phyloP scores from a whole-genome alignment of 92 coral and sea anemone genomes.

The Muricea muricata region DNA sequence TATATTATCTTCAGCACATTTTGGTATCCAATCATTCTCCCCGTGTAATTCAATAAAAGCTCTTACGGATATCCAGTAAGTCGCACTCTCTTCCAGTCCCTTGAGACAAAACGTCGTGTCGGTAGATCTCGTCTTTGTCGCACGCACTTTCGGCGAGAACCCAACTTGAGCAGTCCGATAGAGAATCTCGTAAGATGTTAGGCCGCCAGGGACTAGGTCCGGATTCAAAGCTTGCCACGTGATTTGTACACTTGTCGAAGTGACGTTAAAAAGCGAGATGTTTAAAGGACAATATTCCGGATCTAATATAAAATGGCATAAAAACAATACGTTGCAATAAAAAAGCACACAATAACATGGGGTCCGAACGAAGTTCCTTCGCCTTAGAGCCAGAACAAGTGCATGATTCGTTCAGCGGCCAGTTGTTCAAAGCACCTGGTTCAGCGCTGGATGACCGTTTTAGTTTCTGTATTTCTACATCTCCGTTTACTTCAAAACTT shows the following conservation, averaged over 20 bases:
- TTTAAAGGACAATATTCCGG: neutral
- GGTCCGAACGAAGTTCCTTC: too few relatives aligned
- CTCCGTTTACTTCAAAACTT: too few relatives aligned
- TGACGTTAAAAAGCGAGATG: conserved; percentile 67
- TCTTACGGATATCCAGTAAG: neutral
- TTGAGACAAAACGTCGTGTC: neutral
- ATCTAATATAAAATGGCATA: neutral
- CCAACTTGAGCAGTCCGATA: neutral
- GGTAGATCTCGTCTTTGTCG: conserved; percentile 5
- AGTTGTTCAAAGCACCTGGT: too few relatives aligned
- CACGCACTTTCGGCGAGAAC: neutral
- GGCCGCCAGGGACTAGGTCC: conserved; percentile 21
- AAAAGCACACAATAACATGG: too few relatives aligned
- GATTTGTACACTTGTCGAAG: conserved; percentile 73
- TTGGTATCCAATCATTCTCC: too few relatives aligned
- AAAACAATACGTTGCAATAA: too few relatives aligned
- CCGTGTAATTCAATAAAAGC: neutral
- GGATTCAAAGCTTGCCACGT: conserved; percentile 60
- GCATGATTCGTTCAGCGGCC: too few relatives aligned
- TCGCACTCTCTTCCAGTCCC: conserved; percentile 23
- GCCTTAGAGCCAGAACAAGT: too few relatives aligned
- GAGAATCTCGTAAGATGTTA: conserved; percentile 6
- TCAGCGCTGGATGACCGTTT: too few relatives aligned
- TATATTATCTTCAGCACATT: neutral
- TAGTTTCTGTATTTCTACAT: too few relatives aligned